Conservation (phyloP, 2,888 invertebrate species). For the Oscheius sp. region DNA sequence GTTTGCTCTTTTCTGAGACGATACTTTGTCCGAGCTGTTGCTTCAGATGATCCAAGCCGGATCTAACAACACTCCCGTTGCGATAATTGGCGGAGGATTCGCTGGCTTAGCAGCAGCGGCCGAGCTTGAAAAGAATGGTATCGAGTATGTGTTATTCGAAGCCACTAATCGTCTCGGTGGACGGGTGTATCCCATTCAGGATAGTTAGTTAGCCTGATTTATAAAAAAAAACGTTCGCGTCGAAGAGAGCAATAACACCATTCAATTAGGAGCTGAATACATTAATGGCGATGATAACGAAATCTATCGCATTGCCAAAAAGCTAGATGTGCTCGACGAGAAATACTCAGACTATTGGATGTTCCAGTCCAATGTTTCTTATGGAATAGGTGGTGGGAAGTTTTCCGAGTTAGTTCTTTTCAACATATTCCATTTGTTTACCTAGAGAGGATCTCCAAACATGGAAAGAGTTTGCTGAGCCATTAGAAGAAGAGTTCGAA, state of each 20-base stretch:
- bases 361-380: constrained; percentile 12
- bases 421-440: not conserved
- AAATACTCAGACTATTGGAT: constrained; percentile 23
- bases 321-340: constrained; percentile 11
- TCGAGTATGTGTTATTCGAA: constrained; percentile 55
- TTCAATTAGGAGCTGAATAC: constrained; percentile 69
- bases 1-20: not conserved
- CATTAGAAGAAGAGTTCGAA: constrained; percentile 20
- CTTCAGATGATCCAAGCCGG: not conserved
- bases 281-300: constrained; percentile 67
- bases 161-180: constrained; percentile 64
- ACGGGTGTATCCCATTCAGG: constrained; percentile 60
- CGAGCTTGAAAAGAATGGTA: constrained; percentile 39
- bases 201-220: constrained; percentile 40
- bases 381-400: constrained; percentile 13
- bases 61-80: constrained; percentile 5
- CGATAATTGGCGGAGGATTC: constrained; percentile 51
- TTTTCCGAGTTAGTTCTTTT: not conserved
- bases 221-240: not conserved
- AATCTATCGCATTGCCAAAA: constrained; percentile 59
- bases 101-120: constrained; percentile 51
- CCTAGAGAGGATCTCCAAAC: constrained; percentile 27
- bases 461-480: constrained; percentile 22
- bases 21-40: not conserved
- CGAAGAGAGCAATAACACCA: constrained; percentile 46